Conservation (phyloP, 2,797 vertebrate species). For the Eutrigla gurnardus region DNA sequence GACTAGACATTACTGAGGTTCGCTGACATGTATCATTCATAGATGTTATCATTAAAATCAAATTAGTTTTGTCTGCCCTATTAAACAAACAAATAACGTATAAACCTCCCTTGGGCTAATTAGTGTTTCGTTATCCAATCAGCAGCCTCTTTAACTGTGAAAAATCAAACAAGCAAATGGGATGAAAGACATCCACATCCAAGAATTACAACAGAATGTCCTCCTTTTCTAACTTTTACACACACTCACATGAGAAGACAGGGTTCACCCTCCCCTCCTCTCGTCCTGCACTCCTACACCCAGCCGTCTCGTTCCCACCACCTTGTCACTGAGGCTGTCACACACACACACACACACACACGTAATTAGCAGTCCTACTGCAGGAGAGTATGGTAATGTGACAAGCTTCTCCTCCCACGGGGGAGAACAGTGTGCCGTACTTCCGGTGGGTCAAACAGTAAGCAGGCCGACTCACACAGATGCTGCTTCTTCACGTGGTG, state of each 20-base stretch:
- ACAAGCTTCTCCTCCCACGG: conserved; percentile 64
- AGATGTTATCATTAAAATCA: conserved; percentile 36
- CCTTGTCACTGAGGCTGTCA: conserved; percentile 72
- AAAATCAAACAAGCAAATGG: conserved; percentile 20
- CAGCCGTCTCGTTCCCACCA: conserved; percentile 54
- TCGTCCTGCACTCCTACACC: conserved; percentile 31
- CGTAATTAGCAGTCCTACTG: conserved; percentile 76
- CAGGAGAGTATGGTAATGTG: conserved; percentile 79
- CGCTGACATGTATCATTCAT: conserved; percentile 14
- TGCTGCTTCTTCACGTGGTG: conserved; percentile 15
- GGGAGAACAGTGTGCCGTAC: conserved; percentile 25
- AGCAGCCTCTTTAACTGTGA: conserved; percentile 22
- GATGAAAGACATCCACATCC: conserved; percentile 7
- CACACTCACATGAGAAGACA: conserved; percentile 37
- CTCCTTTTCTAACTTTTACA: conserved; percentile 29
- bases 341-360: conserved; percentile 68
- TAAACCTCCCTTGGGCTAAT: background rate
- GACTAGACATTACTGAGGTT: conserved; percentile 6
- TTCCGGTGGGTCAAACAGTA: conserved; percentile 46
- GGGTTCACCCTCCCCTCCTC: conserved; percentile 3
- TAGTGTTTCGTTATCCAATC: conserved; percentile 45
- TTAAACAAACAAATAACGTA: conserved; percentile 39
- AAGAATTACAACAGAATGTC: conserved; percentile 30
- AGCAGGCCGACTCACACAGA: conserved; percentile 30
- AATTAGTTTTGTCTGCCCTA: conserved; percentile 36